Evolutionary conservation across 2,113 vertebrate genomes (phyloP).

Genomic region (Marmota monax): DNA sequence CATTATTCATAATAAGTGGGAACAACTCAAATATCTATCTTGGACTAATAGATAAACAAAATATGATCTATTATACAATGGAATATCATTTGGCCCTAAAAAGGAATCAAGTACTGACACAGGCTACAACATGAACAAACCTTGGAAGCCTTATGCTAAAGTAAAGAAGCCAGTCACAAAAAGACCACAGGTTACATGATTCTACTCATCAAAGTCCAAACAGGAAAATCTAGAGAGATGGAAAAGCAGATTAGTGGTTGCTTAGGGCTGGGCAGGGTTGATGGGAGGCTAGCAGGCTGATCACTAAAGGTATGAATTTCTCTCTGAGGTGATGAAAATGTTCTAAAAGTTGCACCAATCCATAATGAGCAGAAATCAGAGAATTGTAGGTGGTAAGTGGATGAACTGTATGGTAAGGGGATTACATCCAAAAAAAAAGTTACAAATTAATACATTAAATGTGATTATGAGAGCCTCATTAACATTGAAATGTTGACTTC

Average conservation of each 20-base stretch:
- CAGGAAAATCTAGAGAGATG: neutral
- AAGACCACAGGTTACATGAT: neutral
- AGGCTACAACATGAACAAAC: neutral
- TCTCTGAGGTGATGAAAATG: neutral
- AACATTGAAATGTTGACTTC: neutral
- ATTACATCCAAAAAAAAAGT: neutral
- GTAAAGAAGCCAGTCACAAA: constrained; percentile 13
- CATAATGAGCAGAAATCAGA: neutral
- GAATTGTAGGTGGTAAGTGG: neutral
- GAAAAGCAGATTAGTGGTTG: neutral
- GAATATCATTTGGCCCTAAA: constrained; percentile 48
- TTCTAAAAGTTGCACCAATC: neutral
- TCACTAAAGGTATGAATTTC: neutral
- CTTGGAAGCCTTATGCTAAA: neutral
- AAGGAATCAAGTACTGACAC: neutral
- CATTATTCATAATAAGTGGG: neutral
- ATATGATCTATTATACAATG: neutral
- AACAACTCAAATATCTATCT: constrained; percentile 10
- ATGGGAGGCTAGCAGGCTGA: neutral
- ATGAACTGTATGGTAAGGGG: neutral
- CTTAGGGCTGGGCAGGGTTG: neutral
- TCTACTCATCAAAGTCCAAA: neutral
- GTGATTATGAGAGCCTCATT: neutral
- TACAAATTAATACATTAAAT: neutral
- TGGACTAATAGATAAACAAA: neutral